A percentile compares a stretch with the other conserved stretches of the same genome.
These are phyloP conservation scores for Orchestia grillus DNA, from an alignment of 1,140 invertebrate species.

Conservation along the genomic window DNA sequence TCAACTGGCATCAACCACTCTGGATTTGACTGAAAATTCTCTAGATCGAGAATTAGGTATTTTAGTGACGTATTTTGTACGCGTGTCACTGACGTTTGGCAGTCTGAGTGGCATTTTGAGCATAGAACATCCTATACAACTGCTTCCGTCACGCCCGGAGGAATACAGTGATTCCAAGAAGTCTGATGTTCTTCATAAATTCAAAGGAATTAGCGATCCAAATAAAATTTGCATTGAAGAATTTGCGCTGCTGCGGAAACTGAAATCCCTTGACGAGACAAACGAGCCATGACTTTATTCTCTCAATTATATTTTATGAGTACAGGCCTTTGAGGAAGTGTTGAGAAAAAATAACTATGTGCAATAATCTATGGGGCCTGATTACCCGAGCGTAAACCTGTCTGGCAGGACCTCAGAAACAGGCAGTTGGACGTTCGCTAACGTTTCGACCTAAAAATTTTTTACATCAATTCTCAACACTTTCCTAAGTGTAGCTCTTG, in stretches of 20 bases:
- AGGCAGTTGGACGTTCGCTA: too few relatives aligned
- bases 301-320: not conserved
- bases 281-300: not conserved
- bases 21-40: slow-evolving; percentile 85
- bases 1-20: slow-evolving; percentile 89
- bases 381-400: too few relatives aligned
- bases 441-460: too few relatives aligned
- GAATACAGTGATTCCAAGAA: not conserved
- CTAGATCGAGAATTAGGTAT: slow-evolving; percentile 89
- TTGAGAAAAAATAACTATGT: too few relatives aligned
- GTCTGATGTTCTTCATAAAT: not conserved
- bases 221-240: slow-evolving; percentile 31
- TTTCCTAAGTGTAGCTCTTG: too few relatives aligned
- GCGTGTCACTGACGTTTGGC: slow-evolving; percentile 89
- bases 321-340: not conserved
- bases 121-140: slow-evolving; percentile 11
- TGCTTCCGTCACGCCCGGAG: not conserved
- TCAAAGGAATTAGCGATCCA: not conserved
- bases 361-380: too few relatives aligned
- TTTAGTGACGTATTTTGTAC: slow-evolving; percentile 89
- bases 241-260: not conserved
- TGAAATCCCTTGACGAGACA: not conserved
- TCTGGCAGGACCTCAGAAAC: too few relatives aligned
- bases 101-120: slow-evolving; percentile 80
- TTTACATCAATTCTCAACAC: too few relatives aligned